Base-by-base conservation (phyloP, 2,888 invertebrate genomes). In the Dynastes grantii region DNA sequence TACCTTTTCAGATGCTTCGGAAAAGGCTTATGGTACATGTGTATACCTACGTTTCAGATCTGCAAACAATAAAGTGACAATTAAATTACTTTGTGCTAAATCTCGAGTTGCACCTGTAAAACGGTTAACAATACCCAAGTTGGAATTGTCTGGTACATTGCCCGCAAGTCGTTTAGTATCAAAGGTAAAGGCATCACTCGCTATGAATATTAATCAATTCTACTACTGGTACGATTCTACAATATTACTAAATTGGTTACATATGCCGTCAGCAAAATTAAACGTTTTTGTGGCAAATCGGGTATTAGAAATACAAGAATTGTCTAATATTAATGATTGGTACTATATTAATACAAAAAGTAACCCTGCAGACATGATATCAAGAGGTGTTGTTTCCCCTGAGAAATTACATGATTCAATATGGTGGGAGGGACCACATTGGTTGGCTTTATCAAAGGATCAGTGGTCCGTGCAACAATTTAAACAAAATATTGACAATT, bases 131-230 rank as follows among this genome's bases (percentile, higher is more conserved):
- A 64, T 81, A 9, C 81, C 81, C 2, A 45, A 80, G 53, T 55
- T 81, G n/a, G 81, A 81, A 65, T 53, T 82, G 11, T 82, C 73
- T 67, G 79, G 81, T 29, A 80, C 78, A 5, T 37, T 61, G 13
- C 13, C 76, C 13, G 22, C 13, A 16, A 16, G 32, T 4, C 4
- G 53, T 3, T 3, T 71, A 11, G 71, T 64, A 37, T 64, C 37
- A 64, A 64, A 37, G 2, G 37, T 32, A 32, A 63, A 4, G 2
- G 37, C 37, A 37, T 37, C 37, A 37, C 37, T 37, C 5, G 16
- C 16, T 16, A 16, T 16, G 16, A 16, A 16, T 16, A 16, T 16
- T 16, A 16, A 16, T 16, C 16, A 16, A 16, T 64, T 63, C 40
- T 64, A 63, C 16, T 78, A 75, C 29, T 75, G 73, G 71, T 29